Evolutionary conservation across 2,888 invertebrate species (phyloP).

Genomic region (Cryptocephalus primarius): DNA sequence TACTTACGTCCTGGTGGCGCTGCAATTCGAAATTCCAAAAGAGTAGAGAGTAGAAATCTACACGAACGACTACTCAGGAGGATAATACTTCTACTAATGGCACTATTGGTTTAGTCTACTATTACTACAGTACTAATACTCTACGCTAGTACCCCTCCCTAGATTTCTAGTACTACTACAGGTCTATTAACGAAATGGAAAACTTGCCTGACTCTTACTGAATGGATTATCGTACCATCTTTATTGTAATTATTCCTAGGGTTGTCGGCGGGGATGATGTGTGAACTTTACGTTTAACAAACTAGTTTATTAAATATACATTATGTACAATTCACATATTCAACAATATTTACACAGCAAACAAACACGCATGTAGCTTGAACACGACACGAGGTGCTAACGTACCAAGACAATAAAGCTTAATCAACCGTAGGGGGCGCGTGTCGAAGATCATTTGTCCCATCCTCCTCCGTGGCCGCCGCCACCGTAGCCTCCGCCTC

Average conservation of each 20-base stretch:
- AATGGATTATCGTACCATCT: too few relatives aligned
- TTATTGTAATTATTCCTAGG: too few relatives aligned
- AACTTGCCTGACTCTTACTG: too few relatives aligned
- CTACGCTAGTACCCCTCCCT: too few relatives aligned
- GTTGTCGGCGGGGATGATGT: too few relatives aligned
- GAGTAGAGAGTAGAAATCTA: conserved; percentile 14
- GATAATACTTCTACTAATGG: neutral
- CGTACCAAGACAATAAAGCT: too few relatives aligned
- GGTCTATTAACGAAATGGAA: neutral
- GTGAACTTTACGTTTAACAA: too few relatives aligned
- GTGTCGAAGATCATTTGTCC: neutral
- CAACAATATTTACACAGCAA: conserved; percentile 17
- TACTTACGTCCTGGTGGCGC: conserved; percentile 35
- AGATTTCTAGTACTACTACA: too few relatives aligned
- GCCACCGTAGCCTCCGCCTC: conserved; percentile 3
- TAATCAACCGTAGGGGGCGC: too few relatives aligned
- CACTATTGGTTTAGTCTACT: too few relatives aligned
- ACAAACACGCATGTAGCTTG: conserved; percentile 15
- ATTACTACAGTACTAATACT: too few relatives aligned
- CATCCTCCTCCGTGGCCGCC: conserved; percentile 2
- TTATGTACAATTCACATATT: neutral
- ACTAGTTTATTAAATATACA: too few relatives aligned
- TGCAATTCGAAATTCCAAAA: conserved; percentile 34
- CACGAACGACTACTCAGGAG: neutral
- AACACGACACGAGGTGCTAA: conserved; percentile 16